Evolutionary conservation across 2,888 invertebrate species (phyloP), one percentile per base, ranked within the genome.

Genomic region (Vannuccia rotundouncinata): DNA sequence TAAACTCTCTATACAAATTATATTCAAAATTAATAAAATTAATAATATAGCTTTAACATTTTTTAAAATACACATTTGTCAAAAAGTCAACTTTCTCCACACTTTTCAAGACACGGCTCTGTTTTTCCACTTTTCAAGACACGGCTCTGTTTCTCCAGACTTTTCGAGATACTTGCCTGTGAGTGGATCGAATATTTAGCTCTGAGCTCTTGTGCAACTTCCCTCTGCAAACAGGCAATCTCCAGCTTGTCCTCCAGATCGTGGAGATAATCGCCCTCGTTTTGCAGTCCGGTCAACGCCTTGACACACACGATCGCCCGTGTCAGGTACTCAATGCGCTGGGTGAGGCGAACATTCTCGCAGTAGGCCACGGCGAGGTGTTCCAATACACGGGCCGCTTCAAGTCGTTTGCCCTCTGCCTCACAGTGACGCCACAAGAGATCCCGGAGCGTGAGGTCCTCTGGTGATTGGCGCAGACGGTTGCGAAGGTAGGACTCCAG

Each of bases 391-490:
- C 93, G 92, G 0, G 98, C 95, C 0, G 98, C 98, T 10, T 94
- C 93, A 0, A 93, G 91, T 86, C 95, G 97, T 87, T 96, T 94
- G 30, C 93, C 92, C 85, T 92, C 92, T 86, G 93, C 93, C 88
- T 98, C 96, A 85, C 97, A 95, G 87, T 93, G 95, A 88, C 95
- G 95, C 97, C 98, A 98, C 80, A 98, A 89, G 83, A 98, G 89
- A 87, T 96, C 94, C 83, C 93, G 90, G 28, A 92, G 88, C 83
- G 90, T 89, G 0, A 91, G 87, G 83, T 91, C 89, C 76, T 92
- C 90, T 5, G 91, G 91, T 86, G 90, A 77, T 85, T 86, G 1
- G 84, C 82, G 75, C 84, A 84, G 75, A 82, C 83, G 13, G 75
- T 29, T 29, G 83, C 82, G 17, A 74, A 95, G 89, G 88, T 93